Percentiles rank a stretch among this genome's conserved stretches.
phyloP scores from a whole-genome alignment of 2,797 vertebrate species.

The Haliaeetus vocifer region DNA sequence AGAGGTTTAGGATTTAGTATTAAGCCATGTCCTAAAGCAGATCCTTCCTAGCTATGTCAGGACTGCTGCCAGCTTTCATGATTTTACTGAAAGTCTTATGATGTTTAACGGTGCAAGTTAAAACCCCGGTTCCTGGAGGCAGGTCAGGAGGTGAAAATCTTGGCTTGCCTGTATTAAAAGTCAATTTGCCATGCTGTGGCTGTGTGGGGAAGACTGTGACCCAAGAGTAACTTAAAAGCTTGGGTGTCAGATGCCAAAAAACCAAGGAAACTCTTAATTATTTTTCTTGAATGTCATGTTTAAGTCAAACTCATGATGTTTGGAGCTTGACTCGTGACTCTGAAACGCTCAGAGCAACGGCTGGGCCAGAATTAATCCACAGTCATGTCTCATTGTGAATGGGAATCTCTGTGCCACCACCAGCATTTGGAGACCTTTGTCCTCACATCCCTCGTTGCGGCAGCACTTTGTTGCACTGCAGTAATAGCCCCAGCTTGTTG shows the following conservation, averaged over 20 bases:
- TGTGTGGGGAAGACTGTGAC: background rate
- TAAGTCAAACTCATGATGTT: background rate
- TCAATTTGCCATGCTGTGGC: background rate
- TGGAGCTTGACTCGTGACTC: background rate
- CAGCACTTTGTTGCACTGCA: background rate
- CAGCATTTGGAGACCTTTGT: background rate
- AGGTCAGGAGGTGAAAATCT: background rate
- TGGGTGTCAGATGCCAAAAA: background rate
- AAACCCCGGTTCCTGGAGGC: background rate
- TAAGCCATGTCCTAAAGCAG: background rate
- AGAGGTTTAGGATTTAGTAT: background rate
- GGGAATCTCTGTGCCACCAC: background rate
- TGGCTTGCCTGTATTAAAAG: background rate
- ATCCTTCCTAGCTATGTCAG: background rate
- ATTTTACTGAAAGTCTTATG: background rate
- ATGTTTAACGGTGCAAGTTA: background rate
- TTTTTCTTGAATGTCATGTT: background rate
- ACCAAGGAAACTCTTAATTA: background rate
- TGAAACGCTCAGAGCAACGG: background rate
- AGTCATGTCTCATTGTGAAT: background rate
- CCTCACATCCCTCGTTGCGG: fast-evolving
- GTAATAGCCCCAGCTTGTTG: background rate
- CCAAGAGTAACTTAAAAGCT: background rate
- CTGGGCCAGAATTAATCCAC: background rate
- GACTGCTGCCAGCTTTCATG: background rate